Evolutionary conservation across 2,113 vertebrate species (phyloP), one percentile per base, ranked within the genome.

Genomic region (Leptosomus discolor): DNA sequence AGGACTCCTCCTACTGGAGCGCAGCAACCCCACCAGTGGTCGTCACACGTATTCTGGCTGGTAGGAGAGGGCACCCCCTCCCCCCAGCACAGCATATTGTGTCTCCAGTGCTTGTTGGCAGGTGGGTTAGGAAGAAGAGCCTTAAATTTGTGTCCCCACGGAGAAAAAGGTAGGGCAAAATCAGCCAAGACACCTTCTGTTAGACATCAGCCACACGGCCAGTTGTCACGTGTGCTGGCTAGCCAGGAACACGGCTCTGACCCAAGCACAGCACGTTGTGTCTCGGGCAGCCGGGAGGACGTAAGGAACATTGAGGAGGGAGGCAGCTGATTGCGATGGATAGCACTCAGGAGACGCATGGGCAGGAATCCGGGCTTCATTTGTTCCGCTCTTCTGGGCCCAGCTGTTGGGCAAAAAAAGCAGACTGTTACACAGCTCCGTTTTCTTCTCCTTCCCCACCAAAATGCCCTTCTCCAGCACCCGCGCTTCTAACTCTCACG

Each of bases 401-500:
- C 68, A 48, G 71, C 39, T 81, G 58, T 61, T 67, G 53, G 14
- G 82, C 67, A 69, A 85, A 93, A 88, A 88, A 53, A 65, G 30
- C 57, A 86, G 46, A 80, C 83, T 29, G 19, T 67, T 92, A 85
- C 0, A 0, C 45, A 88, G 75, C 18, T 81, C 75, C n/a, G 10
- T 88, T 80, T 69, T 69, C 58, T 73, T 74, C 54, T 43, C 18
- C 71, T 60, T 56, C 56, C 34, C 3, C 20, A 20, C 23, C 41
- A 64, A 80, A 91, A 82, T 18, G 32, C 16, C 71, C 45, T 27
- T 83, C 50, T 69, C 30, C 2, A 1, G 32, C 39, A 85, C 32
- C 26, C 5, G 16, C 17, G 48, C 22, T 60, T 69, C 8, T 0
- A 82, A 57, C 6, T 39, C 19, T 37, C 67, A 58, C 0, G 0